phyloP scores from a whole-genome alignment of 2,888 invertebrate species.

The Caenorhabditis wallacei region DNA sequence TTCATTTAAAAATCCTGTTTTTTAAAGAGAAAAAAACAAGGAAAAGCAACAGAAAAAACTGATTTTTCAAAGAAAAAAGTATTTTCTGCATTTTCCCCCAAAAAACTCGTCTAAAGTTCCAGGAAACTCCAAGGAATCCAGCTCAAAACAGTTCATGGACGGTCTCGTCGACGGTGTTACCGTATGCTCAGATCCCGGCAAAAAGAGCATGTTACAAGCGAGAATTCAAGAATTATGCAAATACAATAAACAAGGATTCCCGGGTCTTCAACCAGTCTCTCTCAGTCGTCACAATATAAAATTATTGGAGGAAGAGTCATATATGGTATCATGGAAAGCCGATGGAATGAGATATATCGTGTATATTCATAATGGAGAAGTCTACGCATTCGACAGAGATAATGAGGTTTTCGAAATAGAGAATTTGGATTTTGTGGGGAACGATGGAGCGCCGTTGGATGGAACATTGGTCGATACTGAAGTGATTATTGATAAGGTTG shows the following conservation, averaged over 20 bases:
- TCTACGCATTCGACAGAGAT: slow-evolving; percentile 96
- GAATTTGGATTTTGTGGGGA: slow-evolving; percentile 90
- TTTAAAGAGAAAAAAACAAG: too few relatives aligned
- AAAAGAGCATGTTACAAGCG: slow-evolving; percentile 64
- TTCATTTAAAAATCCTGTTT: too few relatives aligned
- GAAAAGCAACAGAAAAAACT: too few relatives aligned
- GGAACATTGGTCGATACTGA: slow-evolving; percentile 81
- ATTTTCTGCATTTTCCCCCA: too few relatives aligned
- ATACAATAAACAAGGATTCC: slow-evolving; percentile 88
- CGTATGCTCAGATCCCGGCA: slow-evolving; percentile 69
- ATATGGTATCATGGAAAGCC: slow-evolving; percentile 99
- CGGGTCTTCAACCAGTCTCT: slow-evolving; percentile 97
- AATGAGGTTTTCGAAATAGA: slow-evolving; percentile 89
- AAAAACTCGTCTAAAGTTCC: not conserved
- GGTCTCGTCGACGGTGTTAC: slow-evolving; percentile 73
- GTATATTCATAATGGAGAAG: slow-evolving; percentile 92
- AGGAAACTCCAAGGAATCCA: not conserved
- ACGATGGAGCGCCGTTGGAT: slow-evolving; percentile 85
- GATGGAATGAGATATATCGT: slow-evolving; percentile 98
- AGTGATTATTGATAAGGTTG: slow-evolving; percentile 84
- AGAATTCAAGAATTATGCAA: slow-evolving; percentile 72
- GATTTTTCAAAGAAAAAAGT: too few relatives aligned
- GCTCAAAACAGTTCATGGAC: slow-evolving; percentile 78
- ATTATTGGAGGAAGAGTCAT: slow-evolving; percentile 90
- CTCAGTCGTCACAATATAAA: slow-evolving; percentile 91